These are phyloP conservation scores for Cololabis saira DNA, from an alignment of 2,113 vertebrate genomes.

Conservation along the genomic window DNA sequence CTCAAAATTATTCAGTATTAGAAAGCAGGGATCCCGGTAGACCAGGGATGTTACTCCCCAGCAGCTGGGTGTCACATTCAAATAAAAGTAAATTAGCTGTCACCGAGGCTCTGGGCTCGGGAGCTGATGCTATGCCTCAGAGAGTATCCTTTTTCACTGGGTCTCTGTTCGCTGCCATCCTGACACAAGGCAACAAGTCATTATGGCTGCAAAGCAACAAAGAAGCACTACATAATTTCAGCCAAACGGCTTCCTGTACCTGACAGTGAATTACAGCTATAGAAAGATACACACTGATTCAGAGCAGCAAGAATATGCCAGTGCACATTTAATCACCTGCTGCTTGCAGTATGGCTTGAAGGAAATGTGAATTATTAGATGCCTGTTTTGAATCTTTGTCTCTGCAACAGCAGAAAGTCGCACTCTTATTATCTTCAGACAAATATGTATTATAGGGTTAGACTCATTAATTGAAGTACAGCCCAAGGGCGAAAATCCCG, in stretches of 20 bases:
- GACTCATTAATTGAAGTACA: conserved; percentile 51
- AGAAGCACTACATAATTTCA: conserved; percentile 32
- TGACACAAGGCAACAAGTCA: conserved; percentile 46
- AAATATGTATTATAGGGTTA: conserved; percentile 27
- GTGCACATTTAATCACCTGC: conserved; percentile 18
- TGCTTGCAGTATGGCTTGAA: conserved; percentile 1
- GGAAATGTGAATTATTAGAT: conserved; percentile 8
- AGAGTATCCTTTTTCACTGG: conserved; percentile 38
- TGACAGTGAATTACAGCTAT: conserved; percentile 2
- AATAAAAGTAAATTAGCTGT: conserved; percentile 77
- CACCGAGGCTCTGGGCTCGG: conserved; percentile 43
- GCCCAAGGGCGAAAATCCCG: too few species aligned
- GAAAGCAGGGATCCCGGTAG: conserved; percentile 29
- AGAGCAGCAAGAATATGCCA: background rate
- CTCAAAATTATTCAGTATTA: conserved; percentile 65
- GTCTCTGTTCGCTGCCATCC: conserved; percentile 32
- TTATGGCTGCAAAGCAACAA: conserved; percentile 38
- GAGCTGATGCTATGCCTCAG: conserved; percentile 56
- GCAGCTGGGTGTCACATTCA: conserved; percentile 64
- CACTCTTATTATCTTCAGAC: conserved; percentile 59
- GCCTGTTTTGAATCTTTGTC: conserved; percentile 26
- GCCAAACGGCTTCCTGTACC: conserved; percentile 21
- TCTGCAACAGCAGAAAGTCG: conserved; percentile 32
- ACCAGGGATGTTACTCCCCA: conserved; percentile 43
- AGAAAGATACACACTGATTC: conserved; percentile 5